Percentiles rank a stretch among this genome's conserved stretches.
These are phyloP conservation scores for Lonchura striata DNA, from an alignment of 2,113 vertebrate genomes.

Conservation along the genomic window DNA sequence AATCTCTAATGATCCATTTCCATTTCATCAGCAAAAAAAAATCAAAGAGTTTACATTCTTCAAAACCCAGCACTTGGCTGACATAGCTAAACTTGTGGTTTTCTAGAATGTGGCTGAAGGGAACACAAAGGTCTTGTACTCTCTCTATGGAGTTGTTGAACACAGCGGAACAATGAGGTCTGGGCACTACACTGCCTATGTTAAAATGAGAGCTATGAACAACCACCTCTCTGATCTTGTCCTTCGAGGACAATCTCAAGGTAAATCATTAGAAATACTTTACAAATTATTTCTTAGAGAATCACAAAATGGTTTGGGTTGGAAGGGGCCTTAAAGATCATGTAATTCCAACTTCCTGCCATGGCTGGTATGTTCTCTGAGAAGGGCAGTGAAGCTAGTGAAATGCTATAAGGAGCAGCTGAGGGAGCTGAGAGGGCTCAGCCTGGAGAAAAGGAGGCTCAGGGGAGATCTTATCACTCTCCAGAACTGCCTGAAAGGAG, in stretches of 20 bases:
- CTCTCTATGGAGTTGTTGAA: slow-evolving; percentile 92
- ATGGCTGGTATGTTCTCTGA: fast-evolving
- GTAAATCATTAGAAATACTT: slow-evolving; percentile 51
- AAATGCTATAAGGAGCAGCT: not conserved
- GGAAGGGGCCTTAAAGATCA: not conserved
- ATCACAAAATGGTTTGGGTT: not conserved
- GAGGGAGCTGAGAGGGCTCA: not conserved
- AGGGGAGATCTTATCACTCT: not conserved
- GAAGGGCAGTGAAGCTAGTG: not conserved
- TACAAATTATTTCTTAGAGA: not conserved
- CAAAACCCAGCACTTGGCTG: not conserved
- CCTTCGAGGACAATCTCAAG: slow-evolving; percentile 71
- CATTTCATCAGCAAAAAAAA: not conserved
- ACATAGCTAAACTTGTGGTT: not conserved
- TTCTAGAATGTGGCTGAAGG: slow-evolving; percentile 81
- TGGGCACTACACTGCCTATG: slow-evolving; percentile 96
- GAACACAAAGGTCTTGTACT: slow-evolving; percentile 80
- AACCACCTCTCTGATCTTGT: slow-evolving; percentile 66
- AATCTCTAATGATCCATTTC: not conserved
- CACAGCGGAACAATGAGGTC: slow-evolving; percentile 97
- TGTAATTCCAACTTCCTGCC: not conserved
- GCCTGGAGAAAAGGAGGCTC: not conserved
- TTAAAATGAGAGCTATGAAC: slow-evolving; percentile 79
- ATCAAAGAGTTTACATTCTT: not conserved
- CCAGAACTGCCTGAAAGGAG: not conserved